Conservation (phyloP, 1,140 invertebrate species). For the Magallana angulata region DNA sequence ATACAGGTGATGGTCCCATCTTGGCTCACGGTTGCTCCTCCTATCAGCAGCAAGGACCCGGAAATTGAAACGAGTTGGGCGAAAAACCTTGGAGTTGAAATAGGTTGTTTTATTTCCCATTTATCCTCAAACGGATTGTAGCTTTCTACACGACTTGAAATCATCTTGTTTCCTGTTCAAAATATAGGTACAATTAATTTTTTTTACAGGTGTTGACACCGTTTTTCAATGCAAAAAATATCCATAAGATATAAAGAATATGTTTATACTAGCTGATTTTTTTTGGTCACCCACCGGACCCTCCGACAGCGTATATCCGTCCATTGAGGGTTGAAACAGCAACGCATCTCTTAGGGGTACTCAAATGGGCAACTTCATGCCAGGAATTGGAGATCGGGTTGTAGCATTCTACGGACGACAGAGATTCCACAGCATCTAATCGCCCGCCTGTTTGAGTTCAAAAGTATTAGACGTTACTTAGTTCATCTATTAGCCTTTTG, state of each 20-base stretch:
- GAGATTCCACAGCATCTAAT: conserved; percentile 53
- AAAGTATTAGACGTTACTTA: too few species aligned
- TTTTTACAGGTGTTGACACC: too few species aligned
- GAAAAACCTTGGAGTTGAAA: conserved; percentile 63
- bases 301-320: conserved; percentile 64
- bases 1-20: conserved; percentile 60
- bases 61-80: conserved; percentile 55
- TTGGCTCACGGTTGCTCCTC: conserved; percentile 64
- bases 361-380: conserved; percentile 59
- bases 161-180: conserved; percentile 47
- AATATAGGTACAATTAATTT: too few species aligned
- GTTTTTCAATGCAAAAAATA: too few species aligned
- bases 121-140: conserved; percentile 63
- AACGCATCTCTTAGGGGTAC: conserved; percentile 60
- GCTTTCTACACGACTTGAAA: conserved; percentile 65
- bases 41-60: conserved; percentile 59
- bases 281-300: conserved; percentile 57
- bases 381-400: conserved; percentile 61
- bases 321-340: conserved; percentile 60
- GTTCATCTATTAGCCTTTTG: too few species aligned
- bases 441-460: conserved; percentile 59
- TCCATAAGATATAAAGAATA: neutral
- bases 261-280: neutral
- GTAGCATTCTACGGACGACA: conserved; percentile 65
- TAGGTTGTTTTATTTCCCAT: conserved; percentile 62